Evolutionary conservation across 2,113 vertebrate species (phyloP).

Genomic region (Manacus vitellinus): DNA sequence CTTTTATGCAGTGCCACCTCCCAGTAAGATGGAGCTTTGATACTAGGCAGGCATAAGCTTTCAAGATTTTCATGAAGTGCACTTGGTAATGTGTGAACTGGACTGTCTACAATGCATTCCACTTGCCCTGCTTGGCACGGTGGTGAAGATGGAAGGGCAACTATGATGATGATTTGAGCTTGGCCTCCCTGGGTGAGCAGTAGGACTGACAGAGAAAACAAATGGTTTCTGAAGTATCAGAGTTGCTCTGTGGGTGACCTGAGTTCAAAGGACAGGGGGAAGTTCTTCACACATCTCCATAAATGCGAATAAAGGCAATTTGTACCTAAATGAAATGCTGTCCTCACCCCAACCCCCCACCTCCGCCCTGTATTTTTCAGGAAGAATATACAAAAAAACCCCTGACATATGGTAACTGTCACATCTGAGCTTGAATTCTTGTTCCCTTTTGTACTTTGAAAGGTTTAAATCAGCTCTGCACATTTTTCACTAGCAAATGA

Average conservation of each 20-base stretch:
- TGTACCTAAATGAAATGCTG: neutral
- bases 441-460: slow-evolving; percentile 20
- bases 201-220: neutral
- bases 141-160: neutral
- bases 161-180: neutral
- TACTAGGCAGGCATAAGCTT: neutral
- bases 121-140: neutral
- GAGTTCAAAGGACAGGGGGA: neutral
- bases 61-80: neutral
- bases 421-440: slow-evolving; percentile 17
- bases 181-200: neutral
- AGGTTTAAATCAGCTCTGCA: slow-evolving; percentile 31
- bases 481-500: slow-evolving; percentile 34
- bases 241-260: neutral
- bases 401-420: neutral
- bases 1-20: neutral
- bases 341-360: neutral
- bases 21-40: neutral
- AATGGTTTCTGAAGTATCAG: neutral
- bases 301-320: neutral
- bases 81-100: neutral
- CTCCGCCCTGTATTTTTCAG: neutral
- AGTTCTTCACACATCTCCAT: neutral
- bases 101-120: neutral
- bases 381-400: neutral